Conservation (phyloP, 1,140 invertebrate genomes). For the Cotesia glomerata region DNA sequence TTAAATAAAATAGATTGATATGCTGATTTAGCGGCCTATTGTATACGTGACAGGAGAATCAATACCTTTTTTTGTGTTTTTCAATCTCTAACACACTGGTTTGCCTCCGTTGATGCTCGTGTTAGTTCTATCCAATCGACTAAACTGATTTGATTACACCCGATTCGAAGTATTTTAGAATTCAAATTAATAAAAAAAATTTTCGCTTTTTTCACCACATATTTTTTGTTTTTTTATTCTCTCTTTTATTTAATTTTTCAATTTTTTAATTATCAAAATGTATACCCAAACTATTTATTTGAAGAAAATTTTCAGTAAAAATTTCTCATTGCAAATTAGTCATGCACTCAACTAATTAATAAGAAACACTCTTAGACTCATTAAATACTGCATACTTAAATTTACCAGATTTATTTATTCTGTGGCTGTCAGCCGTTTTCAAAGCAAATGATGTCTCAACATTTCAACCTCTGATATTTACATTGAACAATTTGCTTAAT, state of each 20-base stretch:
- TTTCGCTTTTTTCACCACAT: not conserved
- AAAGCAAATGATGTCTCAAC: too few relatives aligned
- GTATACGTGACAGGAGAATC: slow-evolving; percentile 8
- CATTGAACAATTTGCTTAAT: too few relatives aligned
- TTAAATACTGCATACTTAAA: too few relatives aligned
- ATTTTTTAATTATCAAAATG: not conserved
- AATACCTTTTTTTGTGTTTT: slow-evolving; percentile 1
- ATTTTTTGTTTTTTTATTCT: not conserved
- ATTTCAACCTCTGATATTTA: too few relatives aligned
- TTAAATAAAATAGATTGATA: slow-evolving; percentile 25
- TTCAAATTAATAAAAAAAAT: slow-evolving; percentile 6
- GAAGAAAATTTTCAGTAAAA: too few relatives aligned
- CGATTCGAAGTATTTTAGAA: slow-evolving; percentile 20
- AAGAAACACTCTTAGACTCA: too few relatives aligned
- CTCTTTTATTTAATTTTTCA: too few relatives aligned
- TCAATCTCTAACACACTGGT: slow-evolving; percentile 5
- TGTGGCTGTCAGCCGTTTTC: too few relatives aligned
- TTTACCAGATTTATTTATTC: too few relatives aligned
- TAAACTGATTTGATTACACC: slow-evolving; percentile 23
- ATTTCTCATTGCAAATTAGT: too few relatives aligned
- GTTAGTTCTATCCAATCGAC: slow-evolving; percentile 27
- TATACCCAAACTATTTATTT: too few relatives aligned
- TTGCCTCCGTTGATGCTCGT: slow-evolving; percentile 16
- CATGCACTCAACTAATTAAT: too few relatives aligned
- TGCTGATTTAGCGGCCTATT: slow-evolving; percentile 27